Evolutionary conservation across 1,140 invertebrate species (phyloP).

Genomic region (Colletes gigas): DNA sequence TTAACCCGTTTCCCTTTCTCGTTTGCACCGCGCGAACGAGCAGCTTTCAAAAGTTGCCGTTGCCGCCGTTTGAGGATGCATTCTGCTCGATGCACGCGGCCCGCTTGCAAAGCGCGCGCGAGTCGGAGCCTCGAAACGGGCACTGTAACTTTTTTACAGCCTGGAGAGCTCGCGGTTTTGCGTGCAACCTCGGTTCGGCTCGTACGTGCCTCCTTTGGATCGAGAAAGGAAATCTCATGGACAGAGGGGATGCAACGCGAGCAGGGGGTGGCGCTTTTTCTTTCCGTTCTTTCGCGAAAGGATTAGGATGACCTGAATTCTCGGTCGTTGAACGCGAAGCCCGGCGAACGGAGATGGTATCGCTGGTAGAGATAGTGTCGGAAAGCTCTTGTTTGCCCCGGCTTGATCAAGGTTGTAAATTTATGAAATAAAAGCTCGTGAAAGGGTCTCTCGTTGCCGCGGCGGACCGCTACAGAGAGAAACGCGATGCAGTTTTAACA

Average conservation of each 20-base stretch:
- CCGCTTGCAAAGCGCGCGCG: background rate
- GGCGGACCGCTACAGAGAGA: no score
- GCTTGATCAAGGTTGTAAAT: background rate
- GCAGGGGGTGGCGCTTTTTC: background rate
- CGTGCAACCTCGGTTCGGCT: slow-evolving; percentile 16
- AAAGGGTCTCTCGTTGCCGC: no score
- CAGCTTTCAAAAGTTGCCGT: slow-evolving; percentile 13
- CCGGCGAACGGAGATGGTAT: background rate
- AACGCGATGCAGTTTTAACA: no score
- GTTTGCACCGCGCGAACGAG: background rate
- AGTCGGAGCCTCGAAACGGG: background rate
- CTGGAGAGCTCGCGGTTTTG: background rate
- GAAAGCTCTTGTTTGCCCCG: background rate
- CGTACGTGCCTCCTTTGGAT: background rate
- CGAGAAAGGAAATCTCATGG: background rate
- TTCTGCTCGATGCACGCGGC: background rate
- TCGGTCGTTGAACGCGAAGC: slow-evolving; percentile 3
- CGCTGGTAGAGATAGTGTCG: background rate
- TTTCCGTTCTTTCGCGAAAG: background rate
- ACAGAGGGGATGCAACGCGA: slow-evolving; percentile 9
- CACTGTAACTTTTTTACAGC: background rate
- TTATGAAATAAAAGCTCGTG: background rate
- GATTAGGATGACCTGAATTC: slow-evolving; percentile 8
- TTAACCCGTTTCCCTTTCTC: slow-evolving; percentile 1
- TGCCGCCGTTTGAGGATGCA: background rate